These are phyloP conservation scores for Dasyornis broadbenti DNA, from an alignment of 2,113 vertebrate species.

Conservation along the genomic window DNA sequence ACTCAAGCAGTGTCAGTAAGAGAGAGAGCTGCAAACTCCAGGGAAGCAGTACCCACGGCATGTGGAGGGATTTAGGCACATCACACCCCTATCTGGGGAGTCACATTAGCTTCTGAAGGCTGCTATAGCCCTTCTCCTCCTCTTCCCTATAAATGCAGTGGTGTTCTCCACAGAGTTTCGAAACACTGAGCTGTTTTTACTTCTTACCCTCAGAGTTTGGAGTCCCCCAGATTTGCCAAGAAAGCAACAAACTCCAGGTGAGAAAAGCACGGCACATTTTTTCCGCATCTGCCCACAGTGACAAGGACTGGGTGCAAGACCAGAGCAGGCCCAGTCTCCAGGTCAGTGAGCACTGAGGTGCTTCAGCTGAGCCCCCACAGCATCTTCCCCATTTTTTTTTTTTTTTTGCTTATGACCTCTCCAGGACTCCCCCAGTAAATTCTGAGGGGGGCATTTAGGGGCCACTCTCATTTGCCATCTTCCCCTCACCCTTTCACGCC, in stretches of 20 bases:
- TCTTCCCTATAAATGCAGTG: background rate
- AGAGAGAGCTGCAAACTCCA: background rate
- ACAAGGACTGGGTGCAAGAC: background rate
- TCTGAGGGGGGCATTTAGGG: background rate
- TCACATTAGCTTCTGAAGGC: background rate
- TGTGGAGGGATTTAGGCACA: background rate
- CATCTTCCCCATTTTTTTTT: fast-evolving
- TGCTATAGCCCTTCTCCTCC: background rate
- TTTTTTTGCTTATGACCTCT: background rate
- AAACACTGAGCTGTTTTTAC: background rate
- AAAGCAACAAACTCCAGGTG: background rate
- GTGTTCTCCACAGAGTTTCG: background rate
- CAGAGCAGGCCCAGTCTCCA: background rate
- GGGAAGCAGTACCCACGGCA: background rate
- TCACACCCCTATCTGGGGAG: background rate
- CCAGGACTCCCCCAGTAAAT: background rate
- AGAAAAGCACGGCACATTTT: background rate
- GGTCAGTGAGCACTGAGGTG: background rate
- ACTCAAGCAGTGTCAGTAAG: fast-evolving
- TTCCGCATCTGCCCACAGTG: fast-evolving
- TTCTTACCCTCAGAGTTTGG: background rate
- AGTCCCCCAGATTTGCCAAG: background rate
- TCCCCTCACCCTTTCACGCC: background rate
- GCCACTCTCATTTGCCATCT: background rate
- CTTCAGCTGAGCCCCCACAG: background rate